Conservation (phyloP, 2,888 invertebrate species). For the Leptogaster cylindrica region DNA sequence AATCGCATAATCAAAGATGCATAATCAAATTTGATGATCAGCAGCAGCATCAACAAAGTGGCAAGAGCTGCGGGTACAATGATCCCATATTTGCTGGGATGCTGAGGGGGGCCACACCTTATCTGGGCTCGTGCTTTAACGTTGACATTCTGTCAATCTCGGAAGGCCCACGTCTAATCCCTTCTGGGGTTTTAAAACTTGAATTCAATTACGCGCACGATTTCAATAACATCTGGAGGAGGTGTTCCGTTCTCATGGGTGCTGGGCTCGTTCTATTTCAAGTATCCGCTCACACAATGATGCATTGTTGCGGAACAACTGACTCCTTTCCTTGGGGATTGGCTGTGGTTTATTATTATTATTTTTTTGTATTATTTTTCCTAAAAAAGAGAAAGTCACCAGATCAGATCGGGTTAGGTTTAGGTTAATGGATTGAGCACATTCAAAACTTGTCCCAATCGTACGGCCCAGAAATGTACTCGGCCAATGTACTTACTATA, state of each 20-base stretch:
- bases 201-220: constrained; percentile 17
- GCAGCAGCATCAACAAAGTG: constrained; percentile 7
- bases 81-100: constrained; percentile 10
- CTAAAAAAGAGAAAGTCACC: not conserved
- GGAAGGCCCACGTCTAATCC: constrained; percentile 20
- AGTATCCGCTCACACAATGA: not conserved
- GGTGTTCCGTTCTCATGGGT: constrained; percentile 5
- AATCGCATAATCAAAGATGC: too few relatives aligned
- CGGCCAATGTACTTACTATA: not conserved
- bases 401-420: not conserved
- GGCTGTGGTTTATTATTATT: too few relatives aligned
- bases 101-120: constrained; percentile 18
- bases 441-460: constrained; percentile 2
- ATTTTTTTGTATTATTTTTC: not conserved
- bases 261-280: constrained; percentile 11
- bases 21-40: too few relatives aligned
- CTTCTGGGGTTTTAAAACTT: not conserved
- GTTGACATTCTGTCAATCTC: constrained; percentile 27
- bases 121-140: not conserved
- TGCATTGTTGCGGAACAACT: constrained; percentile 11
- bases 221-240: constrained; percentile 21
- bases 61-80: constrained; percentile 15
- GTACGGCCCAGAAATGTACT: not conserved
- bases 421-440: constrained; percentile 18
- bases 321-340: not conserved